Evolutionary conservation across 2,113 vertebrate genomes (phyloP), one percentile per base, ranked within the genome.

Genomic region (Trichechus manatus): DNA sequence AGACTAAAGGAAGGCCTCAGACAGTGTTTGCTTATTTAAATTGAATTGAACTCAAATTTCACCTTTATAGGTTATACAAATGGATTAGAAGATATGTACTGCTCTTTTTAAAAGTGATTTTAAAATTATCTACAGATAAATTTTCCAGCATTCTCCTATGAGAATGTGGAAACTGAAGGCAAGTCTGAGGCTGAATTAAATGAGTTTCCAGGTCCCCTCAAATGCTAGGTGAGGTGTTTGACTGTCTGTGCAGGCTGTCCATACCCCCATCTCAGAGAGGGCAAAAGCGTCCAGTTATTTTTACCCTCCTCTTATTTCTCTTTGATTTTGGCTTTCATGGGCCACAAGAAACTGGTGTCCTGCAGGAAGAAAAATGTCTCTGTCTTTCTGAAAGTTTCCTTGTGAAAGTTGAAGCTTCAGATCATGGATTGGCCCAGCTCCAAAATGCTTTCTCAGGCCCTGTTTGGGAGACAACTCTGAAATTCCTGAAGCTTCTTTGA

Each of bases 231-330:
- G 50, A 47, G 33, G 27, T 63, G 27, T 33, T 75, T 75, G n/a
- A 25, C 39, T 56, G 78, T 68, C 33, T 79, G 6, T n/a, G 44
- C 14, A 87, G 42, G 19, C 29, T 85, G 1, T 25, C 27, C 13
- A 20, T 0, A 1, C 33, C 19, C 17, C 33, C 15, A 75, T 9
- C 5, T 20, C 14, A 39, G 20, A 78, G 64, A 6, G 31, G 42
- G 13, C 27, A 44, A 80, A 70, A 10, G 29, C 23, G 53, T 85
- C 56, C 77, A 39, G 47, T 59, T 88, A 80, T 95, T 91, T 92
- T 97, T 85, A 47, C 6, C n/a, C n/a, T 70, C 10, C n/a, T 84
- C 17, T 90, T 29, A 84, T 86, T 81, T 75, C 77, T 44, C 31
- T 86, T 14, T 86, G 70, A 83, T 42, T 44, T 88, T 80, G 74